Conservation (phyloP, 2,888 invertebrate genomes). For the Dolichomitus sp. region DNA sequence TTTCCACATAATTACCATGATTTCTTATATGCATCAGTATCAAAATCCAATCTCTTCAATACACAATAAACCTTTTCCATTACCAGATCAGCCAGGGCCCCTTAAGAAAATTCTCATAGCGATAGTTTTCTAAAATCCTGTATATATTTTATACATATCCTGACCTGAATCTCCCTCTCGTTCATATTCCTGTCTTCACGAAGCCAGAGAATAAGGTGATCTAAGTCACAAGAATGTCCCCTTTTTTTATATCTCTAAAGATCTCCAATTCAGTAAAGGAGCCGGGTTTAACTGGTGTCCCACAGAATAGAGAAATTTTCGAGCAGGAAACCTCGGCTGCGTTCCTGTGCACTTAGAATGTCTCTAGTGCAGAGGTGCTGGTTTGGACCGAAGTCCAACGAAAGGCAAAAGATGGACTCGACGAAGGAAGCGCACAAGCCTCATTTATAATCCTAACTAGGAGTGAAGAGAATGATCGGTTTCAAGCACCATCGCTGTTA, state of each 20-base stretch:
- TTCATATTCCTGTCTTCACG: constrained; percentile 31
- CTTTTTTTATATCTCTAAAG: constrained; percentile 49
- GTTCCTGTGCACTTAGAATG: constrained; percentile 53
- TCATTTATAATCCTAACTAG: constrained; percentile 79
- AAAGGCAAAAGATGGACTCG: constrained; percentile 19
- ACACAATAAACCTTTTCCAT: not conserved
- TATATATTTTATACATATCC: constrained; percentile 17
- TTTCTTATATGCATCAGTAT: not conserved
- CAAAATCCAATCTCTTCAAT: not conserved
- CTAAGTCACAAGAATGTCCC: constrained; percentile 46
- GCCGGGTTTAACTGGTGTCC: constrained; percentile 28
- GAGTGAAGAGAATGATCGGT: constrained; percentile 66
- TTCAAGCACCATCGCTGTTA: constrained; percentile 20
- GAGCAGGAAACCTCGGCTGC: constrained; percentile 49
- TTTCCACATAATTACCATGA: not conserved
- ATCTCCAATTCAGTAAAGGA: constrained; percentile 32
- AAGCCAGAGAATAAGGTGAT: constrained; percentile 13
- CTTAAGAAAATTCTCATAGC: not conserved
- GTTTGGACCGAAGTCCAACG: constrained; percentile 23
- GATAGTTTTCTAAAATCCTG: not conserved
- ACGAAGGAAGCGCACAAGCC: constrained; percentile 53
- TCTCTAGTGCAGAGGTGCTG: constrained; percentile 43
- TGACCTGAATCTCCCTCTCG: constrained; percentile 18
- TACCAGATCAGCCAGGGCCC: not conserved
- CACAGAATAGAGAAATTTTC: constrained; percentile 52